phyloP scores from a whole-genome alignment of 92 coral and sea anemone species.

The Epizoanthus scotinus region DNA sequence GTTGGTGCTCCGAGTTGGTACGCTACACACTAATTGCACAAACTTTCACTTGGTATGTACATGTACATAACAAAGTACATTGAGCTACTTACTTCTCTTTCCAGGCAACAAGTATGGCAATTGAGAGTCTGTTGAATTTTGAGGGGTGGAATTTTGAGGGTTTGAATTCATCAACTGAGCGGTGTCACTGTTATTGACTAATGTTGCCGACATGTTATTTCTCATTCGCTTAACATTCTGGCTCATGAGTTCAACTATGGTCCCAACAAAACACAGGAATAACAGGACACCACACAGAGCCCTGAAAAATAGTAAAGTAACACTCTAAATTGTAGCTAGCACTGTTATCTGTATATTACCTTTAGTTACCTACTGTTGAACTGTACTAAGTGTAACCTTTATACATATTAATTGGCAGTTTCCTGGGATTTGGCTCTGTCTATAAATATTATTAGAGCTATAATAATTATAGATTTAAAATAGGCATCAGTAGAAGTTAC shows the following conservation, averaged over 20 bases:
- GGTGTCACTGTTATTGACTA: neutral
- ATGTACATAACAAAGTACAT: neutral
- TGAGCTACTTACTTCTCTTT: neutral
- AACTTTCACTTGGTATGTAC: neutral
- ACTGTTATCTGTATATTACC: no score
- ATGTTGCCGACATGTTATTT: neutral
- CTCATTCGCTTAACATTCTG: neutral
- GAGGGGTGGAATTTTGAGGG: neutral
- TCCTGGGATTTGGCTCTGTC: no score
- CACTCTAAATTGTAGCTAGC: no score
- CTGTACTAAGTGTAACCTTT: no score
- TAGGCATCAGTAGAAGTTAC: no score
- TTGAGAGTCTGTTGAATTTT: neutral
- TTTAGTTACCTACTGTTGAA: no score
- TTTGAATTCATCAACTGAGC: neutral
- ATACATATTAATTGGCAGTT: no score
- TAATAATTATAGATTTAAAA: no score
- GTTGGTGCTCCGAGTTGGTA: no score
- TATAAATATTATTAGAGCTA: no score
- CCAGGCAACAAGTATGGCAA: neutral
- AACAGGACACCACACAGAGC: constrained; percentile 44
- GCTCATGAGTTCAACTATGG: constrained; percentile 24
- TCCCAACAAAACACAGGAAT: constrained; percentile 43
- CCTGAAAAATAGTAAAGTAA: neutral
- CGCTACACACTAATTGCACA: no score